phyloP scores from a whole-genome alignment of 2,797 vertebrate species.

The Enteromius anoplus region DNA sequence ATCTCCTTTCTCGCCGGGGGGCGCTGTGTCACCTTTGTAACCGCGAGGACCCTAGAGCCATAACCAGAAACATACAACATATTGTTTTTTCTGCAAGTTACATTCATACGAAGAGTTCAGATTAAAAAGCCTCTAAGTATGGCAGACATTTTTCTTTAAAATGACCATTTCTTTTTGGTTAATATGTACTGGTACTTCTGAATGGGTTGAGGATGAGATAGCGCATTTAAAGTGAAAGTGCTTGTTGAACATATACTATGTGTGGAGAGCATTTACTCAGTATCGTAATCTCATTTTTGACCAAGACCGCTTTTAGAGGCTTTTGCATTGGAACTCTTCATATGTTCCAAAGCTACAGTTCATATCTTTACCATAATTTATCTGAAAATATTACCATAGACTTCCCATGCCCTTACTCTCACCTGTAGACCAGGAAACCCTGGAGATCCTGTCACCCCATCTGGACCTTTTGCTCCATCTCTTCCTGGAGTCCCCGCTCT shows the following conservation, averaged over 20 bases:
- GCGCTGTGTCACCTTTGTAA: conserved; percentile 77
- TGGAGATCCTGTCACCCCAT: conserved; percentile 72
- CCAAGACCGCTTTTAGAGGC: no score
- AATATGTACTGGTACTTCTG: no score
- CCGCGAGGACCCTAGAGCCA: conserved; percentile 76
- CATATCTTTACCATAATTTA: not conserved
- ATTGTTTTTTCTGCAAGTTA: not conserved
- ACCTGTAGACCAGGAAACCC: conserved; percentile 79
- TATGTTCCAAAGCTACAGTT: not conserved
- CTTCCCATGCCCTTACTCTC: conserved; percentile 32
- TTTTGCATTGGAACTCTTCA: not conserved
- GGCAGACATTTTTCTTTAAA: no score
- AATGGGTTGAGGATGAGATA: no score
- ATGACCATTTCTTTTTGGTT: no score
- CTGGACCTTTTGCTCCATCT: conserved; percentile 72
- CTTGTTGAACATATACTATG: no score
- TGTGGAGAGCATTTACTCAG: no score
- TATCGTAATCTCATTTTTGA: no score
- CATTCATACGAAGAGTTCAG: no score
- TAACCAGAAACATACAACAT: conserved; percentile 4
- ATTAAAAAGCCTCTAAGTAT: no score
- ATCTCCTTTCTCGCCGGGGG: conserved; percentile 80
- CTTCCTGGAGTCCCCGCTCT: conserved; percentile 71
- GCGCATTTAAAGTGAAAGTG: no score
- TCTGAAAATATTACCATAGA: not conserved